Evolutionary conservation across 2,888 invertebrate species (phyloP), one percentile per base, ranked within the genome.

Genomic region (Dastarcus helophoroides): DNA sequence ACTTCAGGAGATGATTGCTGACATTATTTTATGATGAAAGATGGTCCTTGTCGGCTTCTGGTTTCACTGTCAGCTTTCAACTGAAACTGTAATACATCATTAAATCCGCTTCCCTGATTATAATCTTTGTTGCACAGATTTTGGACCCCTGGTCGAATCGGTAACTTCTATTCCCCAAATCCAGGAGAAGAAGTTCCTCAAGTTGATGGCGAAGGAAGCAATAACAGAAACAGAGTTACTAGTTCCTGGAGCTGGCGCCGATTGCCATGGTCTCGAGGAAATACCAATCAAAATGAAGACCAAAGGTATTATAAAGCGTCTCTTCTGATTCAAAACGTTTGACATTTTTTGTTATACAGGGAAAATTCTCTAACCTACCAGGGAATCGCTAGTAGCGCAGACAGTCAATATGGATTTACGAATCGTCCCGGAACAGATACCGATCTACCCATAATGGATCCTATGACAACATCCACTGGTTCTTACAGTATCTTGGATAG

Each of bases 151-250:
- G 75, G 76, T 48, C 68, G 76, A 22, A 74, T 81, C 14, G 85
- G 84, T 0, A 86, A 85, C 56, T 71, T 86, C 35, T 86, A 85
- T 54, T 82, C 84, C 0, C 85, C 86, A 0, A 85, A 85, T 62
- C 85, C 85, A 0, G 83, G 83, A 0, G 68, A 67, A 36, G 68
- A 66, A 31, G 51, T 48, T 2, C 42, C 51, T 13, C 46, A 53
- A 9, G 39, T 45, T 10, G 48, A 39, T 17, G 47, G 54, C 32
- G 29, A 29, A 17, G 6, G n/a, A n/a, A 27, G 19, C 12, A n/a
- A n/a, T n/a, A n/a, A n/a, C n/a, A 24, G 33, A 22, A 33, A 19
- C 26, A 16, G 59, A 35, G 46, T 51, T 27, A 52, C 50, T 17
- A 55, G 68, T 46, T 75, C 74, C 0, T 79, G 79, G 48, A 77